These are phyloP conservation scores for Conomelus anceps DNA, from an alignment of 2,888 invertebrate species.

Conservation along the genomic window DNA sequence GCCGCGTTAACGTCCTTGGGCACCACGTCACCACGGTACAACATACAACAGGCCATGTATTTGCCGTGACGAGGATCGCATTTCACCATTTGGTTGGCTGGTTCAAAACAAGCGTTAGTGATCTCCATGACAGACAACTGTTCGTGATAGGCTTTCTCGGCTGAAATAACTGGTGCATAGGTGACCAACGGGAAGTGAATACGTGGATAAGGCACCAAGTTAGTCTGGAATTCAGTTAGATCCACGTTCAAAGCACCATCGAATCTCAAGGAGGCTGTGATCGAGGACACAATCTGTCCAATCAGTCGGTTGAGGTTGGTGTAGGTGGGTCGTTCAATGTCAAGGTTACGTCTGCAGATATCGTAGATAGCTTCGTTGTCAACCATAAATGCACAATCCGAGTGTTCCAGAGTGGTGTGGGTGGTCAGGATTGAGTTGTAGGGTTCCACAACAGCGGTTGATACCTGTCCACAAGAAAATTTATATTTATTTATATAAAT, in stretches of 20 bases:
- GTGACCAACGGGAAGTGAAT: conserved; percentile 92
- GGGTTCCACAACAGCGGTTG: conserved; percentile 65
- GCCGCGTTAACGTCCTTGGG: conserved; percentile 55
- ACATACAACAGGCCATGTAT: conserved; percentile 52
- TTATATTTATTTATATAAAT: neutral
- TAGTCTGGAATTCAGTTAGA: conserved; percentile 80
- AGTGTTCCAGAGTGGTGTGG: conserved; percentile 91
- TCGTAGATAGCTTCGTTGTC: conserved; percentile 87
- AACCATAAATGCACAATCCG: conserved; percentile 95
- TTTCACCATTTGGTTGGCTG: conserved; percentile 49
- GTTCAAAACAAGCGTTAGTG: conserved; percentile 56
- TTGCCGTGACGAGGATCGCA: conserved; percentile 46
- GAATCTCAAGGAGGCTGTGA: conserved; percentile 73
- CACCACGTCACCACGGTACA: conserved; percentile 54
- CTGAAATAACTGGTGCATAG: conserved; percentile 86
- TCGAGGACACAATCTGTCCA: conserved; percentile 89
- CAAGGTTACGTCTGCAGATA: conserved; percentile 89
- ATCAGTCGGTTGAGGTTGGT: conserved; percentile 93
- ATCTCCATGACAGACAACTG: conserved; percentile 50
- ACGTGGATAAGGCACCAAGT: conserved; percentile 89
- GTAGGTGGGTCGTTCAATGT: conserved; percentile 93
- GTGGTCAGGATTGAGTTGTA: conserved; percentile 96
- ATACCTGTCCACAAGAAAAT: conserved; percentile 39
- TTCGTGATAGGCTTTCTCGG: conserved; percentile 58
- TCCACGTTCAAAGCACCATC: conserved; percentile 59